These are phyloP conservation scores for Heterochromis multidens DNA, from an alignment of 2,113 vertebrate genomes.

Conservation along the genomic window DNA sequence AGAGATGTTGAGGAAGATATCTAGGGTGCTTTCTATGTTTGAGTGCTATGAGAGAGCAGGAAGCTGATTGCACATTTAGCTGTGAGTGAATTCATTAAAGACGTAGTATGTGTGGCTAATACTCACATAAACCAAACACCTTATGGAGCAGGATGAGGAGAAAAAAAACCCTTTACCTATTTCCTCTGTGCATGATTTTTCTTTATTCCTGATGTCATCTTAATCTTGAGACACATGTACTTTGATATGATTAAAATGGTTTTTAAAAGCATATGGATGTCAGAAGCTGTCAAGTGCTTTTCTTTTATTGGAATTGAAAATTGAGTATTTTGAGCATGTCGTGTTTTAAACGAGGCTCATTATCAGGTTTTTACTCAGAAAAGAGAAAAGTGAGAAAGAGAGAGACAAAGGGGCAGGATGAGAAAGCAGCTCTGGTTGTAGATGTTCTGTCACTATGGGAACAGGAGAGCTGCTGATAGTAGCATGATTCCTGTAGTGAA, in stretches of 20 bases:
- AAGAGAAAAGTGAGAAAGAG: not conserved
- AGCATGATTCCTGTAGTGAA: not conserved
- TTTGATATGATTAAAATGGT: not conserved
- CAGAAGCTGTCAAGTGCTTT: not conserved
- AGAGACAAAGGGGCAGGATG: not conserved
- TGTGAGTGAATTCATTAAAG: not conserved
- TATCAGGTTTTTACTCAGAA: not conserved
- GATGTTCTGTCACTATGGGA: not conserved
- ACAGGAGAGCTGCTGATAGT: not conserved
- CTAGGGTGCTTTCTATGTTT: not conserved
- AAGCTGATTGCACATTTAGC: not conserved
- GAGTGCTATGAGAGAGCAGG: not conserved
- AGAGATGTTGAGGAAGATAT: not conserved
- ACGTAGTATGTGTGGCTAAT: not conserved
- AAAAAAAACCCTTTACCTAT: not conserved
- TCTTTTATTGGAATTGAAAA: not conserved
- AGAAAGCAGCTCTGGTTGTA: not conserved
- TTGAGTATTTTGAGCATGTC: not conserved
- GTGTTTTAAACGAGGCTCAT: not conserved
- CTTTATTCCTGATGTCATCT: not conserved
- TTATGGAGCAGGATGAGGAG: not conserved
- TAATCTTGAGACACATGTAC: not conserved
- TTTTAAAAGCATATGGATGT: not conserved
- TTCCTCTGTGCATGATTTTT: not conserved
- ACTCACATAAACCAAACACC: not conserved